Evolutionary conservation across 2,113 vertebrate species (phyloP), one percentile per base, ranked within the genome.

Genomic region (Alces alces): DNA sequence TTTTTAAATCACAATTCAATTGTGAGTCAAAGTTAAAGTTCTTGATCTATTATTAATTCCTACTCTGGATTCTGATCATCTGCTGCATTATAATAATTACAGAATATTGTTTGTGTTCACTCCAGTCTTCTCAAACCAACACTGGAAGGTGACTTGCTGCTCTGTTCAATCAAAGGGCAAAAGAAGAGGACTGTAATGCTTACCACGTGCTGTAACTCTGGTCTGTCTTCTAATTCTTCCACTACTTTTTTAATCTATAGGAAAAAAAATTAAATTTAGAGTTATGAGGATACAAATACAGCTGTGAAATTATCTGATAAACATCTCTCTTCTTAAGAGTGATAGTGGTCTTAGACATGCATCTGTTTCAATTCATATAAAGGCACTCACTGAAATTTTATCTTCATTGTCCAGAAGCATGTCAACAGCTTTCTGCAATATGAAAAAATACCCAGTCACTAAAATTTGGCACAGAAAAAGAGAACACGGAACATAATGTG

Each of bases 351-450:
- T 19, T 16, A 66, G 36, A 85, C 27, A 76, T 4, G 85, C 57
- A 78, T 12, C 55, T 43, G 64, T 8, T 55, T 84, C 21, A 93
- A 43, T 21, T 64, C 6, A 23, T 25, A 92, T 79, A 93, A 82
- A 73, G 60, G 96, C 98, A 99, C 99, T 99, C 98, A 99, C 99
- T 0, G 99, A 99, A 99, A 99, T 99, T 98, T 99, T 99, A 98
- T 99, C 99, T 99, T 99, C 99, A 7, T 99, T 99, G 98, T 99
- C 99, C 98, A 99, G 99, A 98, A 99, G 99, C 99, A 99, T 99
- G 98, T 99, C 99, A n/a, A 99, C 99, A 5, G 99, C 99, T 99
- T 99, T 99, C 99, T 99, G 97, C 83, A 97, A 98, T 47, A 39
- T 11, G 98, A 93, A 92, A 57, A 98, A 95, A 96, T 0, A 86